These are phyloP conservation scores for Cyprinodon brontotheroides DNA, from an alignment of 2,113 vertebrate species.

Conservation along the genomic window DNA sequence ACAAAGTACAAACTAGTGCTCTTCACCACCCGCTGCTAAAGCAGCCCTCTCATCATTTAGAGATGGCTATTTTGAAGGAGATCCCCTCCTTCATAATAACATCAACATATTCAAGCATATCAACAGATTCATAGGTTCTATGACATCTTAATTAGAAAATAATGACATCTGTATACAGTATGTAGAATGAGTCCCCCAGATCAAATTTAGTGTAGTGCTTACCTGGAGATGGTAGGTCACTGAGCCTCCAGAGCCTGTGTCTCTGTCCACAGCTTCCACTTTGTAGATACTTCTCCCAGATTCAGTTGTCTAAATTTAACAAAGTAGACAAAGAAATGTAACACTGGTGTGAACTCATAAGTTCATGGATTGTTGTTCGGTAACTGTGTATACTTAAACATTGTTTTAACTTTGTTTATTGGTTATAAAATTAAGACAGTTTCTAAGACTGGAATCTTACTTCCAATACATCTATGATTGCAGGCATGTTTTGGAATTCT, in stretches of 20 bases:
- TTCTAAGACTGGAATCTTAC: constrained; percentile 70
- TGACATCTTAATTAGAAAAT: neutral
- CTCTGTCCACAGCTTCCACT: constrained; percentile 86
- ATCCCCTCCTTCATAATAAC: constrained; percentile 46
- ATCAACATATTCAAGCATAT: constrained; percentile 16
- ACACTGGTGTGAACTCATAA: neutral
- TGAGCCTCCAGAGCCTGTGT: constrained; percentile 93
- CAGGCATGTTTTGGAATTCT: constrained; percentile 90
- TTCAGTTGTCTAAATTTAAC: constrained; percentile 78
- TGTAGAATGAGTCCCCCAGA: neutral
- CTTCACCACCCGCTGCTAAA: constrained; percentile 31
- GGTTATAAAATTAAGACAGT: neutral
- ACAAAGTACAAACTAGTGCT: constrained; percentile 62
- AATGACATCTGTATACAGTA: neutral
- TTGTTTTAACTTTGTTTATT: neutral
- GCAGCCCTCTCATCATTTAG: constrained; percentile 63
- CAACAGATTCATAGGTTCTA: neutral
- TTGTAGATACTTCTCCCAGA: constrained; percentile 89
- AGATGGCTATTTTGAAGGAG: constrained; percentile 70
- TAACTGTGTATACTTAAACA: too few species aligned
- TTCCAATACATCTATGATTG: constrained; percentile 86
- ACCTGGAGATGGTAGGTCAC: constrained; percentile 94
- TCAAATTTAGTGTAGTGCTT: constrained; percentile 21
- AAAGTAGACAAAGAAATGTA: constrained; percentile 19
- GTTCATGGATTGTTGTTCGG: neutral